A percentile compares a stretch with the other conserved stretches of the same genome.
These are phyloP conservation scores for Pristionchus entomophagus DNA, from an alignment of 2,888 invertebrate genomes.

Conservation along the genomic window DNA sequence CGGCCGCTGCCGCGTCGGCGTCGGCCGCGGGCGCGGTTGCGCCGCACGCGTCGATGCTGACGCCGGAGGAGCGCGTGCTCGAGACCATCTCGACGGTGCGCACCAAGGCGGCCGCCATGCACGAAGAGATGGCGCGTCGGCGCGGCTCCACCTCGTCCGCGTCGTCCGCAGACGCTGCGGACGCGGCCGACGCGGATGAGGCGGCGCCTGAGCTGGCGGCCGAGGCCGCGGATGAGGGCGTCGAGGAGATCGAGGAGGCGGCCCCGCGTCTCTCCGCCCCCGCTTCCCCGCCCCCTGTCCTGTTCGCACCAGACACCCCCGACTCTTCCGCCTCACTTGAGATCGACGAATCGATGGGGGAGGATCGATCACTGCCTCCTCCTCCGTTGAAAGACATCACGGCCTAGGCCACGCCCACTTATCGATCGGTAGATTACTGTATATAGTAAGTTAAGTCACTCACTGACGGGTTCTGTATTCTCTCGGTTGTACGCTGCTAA, in stretches of 20 bases:
- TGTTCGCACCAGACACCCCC: neutral
- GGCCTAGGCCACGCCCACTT: neutral
- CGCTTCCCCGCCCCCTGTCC: neutral
- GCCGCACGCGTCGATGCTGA: neutral
- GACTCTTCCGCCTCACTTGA: neutral
- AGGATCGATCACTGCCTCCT: neutral
- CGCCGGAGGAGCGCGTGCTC: neutral
- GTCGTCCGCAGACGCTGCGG: neutral
- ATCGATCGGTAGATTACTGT: neutral
- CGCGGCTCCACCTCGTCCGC: neutral
- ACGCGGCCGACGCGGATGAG: neutral
- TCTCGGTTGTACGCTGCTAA: neutral
- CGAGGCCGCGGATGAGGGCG: neutral
- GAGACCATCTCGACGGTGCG: neutral
- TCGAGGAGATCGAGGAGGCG: neutral
- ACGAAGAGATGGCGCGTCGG: neutral
- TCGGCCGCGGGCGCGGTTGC: neutral
- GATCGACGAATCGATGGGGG: neutral
- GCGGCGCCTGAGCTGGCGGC: neutral
- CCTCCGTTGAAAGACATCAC: neutral
- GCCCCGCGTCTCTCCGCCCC: too few species aligned
- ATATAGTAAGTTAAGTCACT: slow-evolving; percentile 1
- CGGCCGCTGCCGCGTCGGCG: neutral
- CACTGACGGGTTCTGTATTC: neutral
- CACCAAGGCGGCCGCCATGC: neutral